Evolutionary conservation across 2,888 invertebrate species (phyloP), one percentile per base, ranked within the genome.

Genomic region (Pyrgus malvae): DNA sequence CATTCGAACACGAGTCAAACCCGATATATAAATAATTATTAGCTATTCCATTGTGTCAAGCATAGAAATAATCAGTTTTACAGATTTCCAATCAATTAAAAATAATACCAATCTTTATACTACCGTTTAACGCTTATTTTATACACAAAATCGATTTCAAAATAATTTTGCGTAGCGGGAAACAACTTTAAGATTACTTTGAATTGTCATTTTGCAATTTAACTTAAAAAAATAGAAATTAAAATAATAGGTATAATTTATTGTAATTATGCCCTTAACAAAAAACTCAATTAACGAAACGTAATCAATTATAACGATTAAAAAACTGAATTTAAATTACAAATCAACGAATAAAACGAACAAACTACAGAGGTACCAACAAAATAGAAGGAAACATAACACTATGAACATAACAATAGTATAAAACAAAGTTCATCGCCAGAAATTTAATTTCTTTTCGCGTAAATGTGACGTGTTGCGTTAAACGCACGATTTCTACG

Each of bases 1-100:
- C 3, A 60, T 60, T 58, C 50, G 58, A 57, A 63, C 62, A 31
- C 42, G 58, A 58, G 58, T 59, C 40, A 27, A 9, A 60, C 56
- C 51, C 57, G 37, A 45, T 35, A 55, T 55, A 48, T 56, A 56
- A 58, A 53, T n/a, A 7, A 38, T 3, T 27, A 21, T 50, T 53
- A 60, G 48, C n/a, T n/a, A n/a, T n/a, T n/a, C n/a, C 57, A 49
- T 33, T 31, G 51, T 42, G 51, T 57, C 48, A 48, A 27, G 53
- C 25, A 53, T 17, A 33, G 56, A 57, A 55, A 33, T 21, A 33
- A 57, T 50, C 48, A 59, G 56, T 46, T 49, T 17, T 25, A 23
- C 23, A 16, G 17, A 37, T 17, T 16, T 16, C 37, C 37, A 37
- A 37, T 37, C 8, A 37, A 27, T 8, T 27, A 33, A 44, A 25